Percentiles rank a stretch among this genome's conserved stretches.
phyloP scores from a whole-genome alignment of 2,888 invertebrate species.

The Eueremaeus valkanovi region DNA sequence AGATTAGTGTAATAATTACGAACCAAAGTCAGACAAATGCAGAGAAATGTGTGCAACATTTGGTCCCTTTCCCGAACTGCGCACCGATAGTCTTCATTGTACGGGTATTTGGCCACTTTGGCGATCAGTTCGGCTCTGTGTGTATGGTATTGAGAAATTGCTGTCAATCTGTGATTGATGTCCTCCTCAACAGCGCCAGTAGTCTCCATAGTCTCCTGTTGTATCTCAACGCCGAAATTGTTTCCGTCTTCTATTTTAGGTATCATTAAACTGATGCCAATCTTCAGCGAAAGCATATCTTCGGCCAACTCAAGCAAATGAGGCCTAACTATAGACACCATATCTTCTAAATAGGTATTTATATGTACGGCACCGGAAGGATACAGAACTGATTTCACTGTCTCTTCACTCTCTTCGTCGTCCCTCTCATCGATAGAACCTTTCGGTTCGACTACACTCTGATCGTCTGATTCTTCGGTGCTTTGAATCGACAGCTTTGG shows the following conservation, averaged over 20 bases:
- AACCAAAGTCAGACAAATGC: background rate
- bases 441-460: no score
- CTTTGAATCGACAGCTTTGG: no score
- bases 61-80: background rate
- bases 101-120: constrained; percentile 6
- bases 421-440: no score
- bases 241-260: constrained; percentile 58
- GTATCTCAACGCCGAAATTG: constrained; percentile 58
- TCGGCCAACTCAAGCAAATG: background rate
- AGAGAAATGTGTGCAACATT: background rate
- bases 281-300: constrained; percentile 14
- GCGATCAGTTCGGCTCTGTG: background rate
- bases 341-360: background rate
- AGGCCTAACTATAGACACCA: background rate
- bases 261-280: constrained; percentile 56
- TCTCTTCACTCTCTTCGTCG: no score
- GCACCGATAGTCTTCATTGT: background rate
- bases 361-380: no score
- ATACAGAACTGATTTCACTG: no score
- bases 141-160: background rate
- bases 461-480: no score
- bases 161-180: background rate
- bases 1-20: background rate
- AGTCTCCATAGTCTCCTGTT: constrained; percentile 49
- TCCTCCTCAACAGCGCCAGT: background rate